These are phyloP conservation scores for Serilophus lunatus DNA, from an alignment of 2,113 vertebrate genomes.

Conservation along the genomic window DNA sequence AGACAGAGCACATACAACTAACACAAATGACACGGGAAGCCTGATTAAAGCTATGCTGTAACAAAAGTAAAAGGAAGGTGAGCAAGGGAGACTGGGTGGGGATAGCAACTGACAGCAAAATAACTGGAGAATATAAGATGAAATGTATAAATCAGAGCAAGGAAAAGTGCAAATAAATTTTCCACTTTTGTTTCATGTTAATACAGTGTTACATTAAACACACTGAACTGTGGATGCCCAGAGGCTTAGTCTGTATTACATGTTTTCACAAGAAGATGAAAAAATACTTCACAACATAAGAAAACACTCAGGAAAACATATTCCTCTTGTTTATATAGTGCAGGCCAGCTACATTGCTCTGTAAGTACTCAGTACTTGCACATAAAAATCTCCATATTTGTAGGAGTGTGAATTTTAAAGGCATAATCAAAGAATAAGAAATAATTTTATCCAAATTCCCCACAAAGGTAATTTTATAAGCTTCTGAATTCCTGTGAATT, in stretches of 20 bases:
- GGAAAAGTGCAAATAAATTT: not conserved
- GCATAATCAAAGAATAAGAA: not conserved
- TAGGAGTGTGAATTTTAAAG: conserved; percentile 34
- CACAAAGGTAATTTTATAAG: conserved; percentile 43
- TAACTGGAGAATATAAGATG: not conserved
- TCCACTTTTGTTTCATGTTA: not conserved
- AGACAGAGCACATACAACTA: not conserved
- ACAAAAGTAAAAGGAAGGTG: not conserved
- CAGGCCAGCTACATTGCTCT: not conserved
- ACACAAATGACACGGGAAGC: not conserved
- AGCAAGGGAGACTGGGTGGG: not conserved
- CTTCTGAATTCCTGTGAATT: conserved; percentile 5
- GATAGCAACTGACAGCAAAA: not conserved
- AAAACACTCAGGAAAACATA: not conserved
- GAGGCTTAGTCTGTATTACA: not conserved
- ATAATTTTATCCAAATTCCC: conserved; percentile 11
- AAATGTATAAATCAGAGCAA: not conserved
- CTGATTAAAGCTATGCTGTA: not conserved
- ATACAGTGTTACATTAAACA: not conserved
- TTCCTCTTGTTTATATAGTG: not conserved
- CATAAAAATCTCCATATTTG: not conserved
- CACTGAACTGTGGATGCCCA: not conserved
- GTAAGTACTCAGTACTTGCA: not conserved
- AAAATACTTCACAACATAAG: not conserved
- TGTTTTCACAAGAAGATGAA: not conserved